phyloP scores from a whole-genome alignment of 2,797 vertebrate genomes.

The Malurus splendens region DNA sequence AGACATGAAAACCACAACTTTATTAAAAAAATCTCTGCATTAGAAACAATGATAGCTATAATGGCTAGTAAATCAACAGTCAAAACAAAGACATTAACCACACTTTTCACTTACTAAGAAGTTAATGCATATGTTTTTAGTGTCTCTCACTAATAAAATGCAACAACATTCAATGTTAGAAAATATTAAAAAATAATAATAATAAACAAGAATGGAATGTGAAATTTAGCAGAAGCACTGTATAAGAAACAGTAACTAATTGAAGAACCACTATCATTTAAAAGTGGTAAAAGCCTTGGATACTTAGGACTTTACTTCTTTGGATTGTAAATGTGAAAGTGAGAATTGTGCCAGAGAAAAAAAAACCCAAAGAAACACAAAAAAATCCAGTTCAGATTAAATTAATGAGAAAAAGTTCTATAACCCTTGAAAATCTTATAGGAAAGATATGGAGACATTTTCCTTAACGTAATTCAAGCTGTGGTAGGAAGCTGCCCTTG shows the following conservation, averaged over 20 bases:
- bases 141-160: not conserved
- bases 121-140: not conserved
- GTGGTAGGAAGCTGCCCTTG: not conserved
- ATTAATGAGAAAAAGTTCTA: not conserved
- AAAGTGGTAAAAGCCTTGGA: not conserved
- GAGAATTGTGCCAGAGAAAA: not conserved
- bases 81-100: not conserved
- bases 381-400: not conserved
- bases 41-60: not conserved
- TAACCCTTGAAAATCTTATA: not conserved
- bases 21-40: not conserved
- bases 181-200: not conserved
- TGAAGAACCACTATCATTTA: not conserved
- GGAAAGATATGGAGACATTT: not conserved
- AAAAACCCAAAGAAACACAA: not conserved
- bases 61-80: not conserved
- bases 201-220: not conserved
- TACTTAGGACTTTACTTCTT: not conserved
- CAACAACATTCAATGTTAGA: not conserved
- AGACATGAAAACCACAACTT: not conserved
- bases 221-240: not conserved
- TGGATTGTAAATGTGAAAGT: not conserved
- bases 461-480: not conserved
- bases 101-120: not conserved
- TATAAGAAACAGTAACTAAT: not conserved